Evolutionary conservation across 2,113 vertebrate genomes (phyloP).

Genomic region (Malurus alboscapulatus): DNA sequence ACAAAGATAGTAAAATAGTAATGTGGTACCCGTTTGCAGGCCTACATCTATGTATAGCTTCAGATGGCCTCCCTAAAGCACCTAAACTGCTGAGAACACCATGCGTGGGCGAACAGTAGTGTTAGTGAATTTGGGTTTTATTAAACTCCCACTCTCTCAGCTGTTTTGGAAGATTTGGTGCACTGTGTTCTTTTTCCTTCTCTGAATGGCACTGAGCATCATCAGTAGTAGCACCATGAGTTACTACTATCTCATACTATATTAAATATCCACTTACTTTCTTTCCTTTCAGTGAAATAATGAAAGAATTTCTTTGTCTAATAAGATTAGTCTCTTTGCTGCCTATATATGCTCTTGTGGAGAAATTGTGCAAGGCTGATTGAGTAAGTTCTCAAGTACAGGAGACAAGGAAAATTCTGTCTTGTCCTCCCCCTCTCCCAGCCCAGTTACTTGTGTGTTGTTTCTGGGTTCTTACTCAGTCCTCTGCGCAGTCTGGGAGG

Average conservation of each 20-base stretch:
- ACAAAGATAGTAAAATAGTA: constrained; percentile 35
- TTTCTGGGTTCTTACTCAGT: background rate
- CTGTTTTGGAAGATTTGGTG: constrained; percentile 35
- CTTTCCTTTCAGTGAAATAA: background rate
- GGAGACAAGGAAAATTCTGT: background rate
- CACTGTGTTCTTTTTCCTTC: constrained; percentile 21
- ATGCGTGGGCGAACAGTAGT: constrained; percentile 13
- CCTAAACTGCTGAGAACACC: constrained; percentile 14
- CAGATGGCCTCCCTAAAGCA: background rate
- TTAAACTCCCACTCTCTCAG: constrained; percentile 45
- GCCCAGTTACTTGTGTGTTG: background rate
- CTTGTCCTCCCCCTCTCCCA: background rate
- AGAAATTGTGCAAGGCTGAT: background rate
- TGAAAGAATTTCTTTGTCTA: background rate
- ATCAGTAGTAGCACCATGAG: constrained; percentile 39
- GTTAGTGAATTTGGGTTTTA: background rate
- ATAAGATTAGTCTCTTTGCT: background rate
- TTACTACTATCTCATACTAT: constrained; percentile 17
- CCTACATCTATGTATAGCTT: constrained; percentile 25
- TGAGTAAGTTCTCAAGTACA: background rate
- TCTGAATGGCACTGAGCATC: constrained; percentile 31
- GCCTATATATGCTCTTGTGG: background rate
- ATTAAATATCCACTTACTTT: background rate
- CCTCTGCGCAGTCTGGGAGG: background rate
- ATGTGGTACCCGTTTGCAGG: background rate